Evolutionary conservation across 2,797 vertebrate genomes (phyloP).

Genomic region (Spinus pinus): DNA sequence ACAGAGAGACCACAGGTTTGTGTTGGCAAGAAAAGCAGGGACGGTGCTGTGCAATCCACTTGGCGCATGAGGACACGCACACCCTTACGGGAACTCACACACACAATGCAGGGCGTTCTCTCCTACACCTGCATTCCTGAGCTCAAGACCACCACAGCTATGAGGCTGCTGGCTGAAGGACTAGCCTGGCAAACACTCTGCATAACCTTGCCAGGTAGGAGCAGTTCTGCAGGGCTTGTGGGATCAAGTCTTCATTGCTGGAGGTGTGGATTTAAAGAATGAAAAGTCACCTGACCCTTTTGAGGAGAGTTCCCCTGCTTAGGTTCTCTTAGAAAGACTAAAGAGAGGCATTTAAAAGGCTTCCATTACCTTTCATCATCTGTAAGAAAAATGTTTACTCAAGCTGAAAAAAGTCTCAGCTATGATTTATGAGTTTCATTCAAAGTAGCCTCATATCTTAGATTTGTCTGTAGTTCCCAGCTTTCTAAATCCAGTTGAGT

Average conservation of each 20-base stretch:
- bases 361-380: not conserved
- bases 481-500: slow-evolving; percentile 21
- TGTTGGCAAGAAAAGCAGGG: not conserved
- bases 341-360: not conserved
- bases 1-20: not conserved
- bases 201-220: not conserved
- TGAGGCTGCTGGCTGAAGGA: not conserved
- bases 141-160: not conserved
- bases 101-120: not conserved
- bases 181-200: not conserved
- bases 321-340: not conserved
- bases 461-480: not conserved
- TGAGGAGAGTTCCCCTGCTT: not conserved
- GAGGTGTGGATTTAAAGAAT: not conserved
- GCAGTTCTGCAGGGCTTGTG: not conserved
- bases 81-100: not conserved
- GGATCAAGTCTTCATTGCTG: not conserved
- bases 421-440: slow-evolving; percentile 33
- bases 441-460: not conserved
- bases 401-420: not conserved
- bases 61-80: fast-evolving
- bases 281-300: not conserved
- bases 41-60: not conserved
- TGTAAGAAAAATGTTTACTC: not conserved
- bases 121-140: slow-evolving; percentile 7